These are phyloP conservation scores for Whitmania pigra DNA, from an alignment of 1,140 invertebrate genomes.

Conservation along the genomic window DNA sequence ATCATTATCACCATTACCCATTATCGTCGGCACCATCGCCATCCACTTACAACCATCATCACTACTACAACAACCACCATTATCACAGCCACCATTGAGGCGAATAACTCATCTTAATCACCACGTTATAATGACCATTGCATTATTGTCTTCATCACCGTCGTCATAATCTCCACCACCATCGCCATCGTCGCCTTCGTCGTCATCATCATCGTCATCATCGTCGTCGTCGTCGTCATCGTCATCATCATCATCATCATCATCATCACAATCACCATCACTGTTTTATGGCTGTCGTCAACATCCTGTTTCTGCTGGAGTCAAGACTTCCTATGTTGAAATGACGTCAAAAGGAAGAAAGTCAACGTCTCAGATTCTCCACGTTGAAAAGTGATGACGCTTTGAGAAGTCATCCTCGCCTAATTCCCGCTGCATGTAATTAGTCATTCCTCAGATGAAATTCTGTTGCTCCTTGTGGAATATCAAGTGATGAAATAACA, in stretches of 20 bases:
- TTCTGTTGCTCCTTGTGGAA: no score
- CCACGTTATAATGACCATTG: no score
- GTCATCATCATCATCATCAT: not conserved
- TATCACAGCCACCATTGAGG: not conserved
- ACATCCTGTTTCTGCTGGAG: not conserved
- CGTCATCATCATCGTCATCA: not conserved
- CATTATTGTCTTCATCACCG: not conserved
- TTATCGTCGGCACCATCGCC: not conserved
- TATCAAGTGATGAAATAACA: no score
- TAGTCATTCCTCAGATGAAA: no score
- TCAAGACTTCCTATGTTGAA: no score
- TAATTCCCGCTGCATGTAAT: no score
- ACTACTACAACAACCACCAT: not conserved
- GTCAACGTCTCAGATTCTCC: no score
- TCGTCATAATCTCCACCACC: conserved; percentile 1
- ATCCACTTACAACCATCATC: not conserved
- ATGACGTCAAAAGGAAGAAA: no score
- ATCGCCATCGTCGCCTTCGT: not conserved
- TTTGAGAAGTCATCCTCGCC: no score
- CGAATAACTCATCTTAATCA: no score
- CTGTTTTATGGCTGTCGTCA: not conserved
- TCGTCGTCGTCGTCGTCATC: not conserved
- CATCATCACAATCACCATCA: not conserved
- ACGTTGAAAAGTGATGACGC: no score
- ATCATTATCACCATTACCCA: not conserved